These are phyloP conservation scores for Cotesia vestalis DNA, from an alignment of 1,140 invertebrate species.

Conservation along the genomic window DNA sequence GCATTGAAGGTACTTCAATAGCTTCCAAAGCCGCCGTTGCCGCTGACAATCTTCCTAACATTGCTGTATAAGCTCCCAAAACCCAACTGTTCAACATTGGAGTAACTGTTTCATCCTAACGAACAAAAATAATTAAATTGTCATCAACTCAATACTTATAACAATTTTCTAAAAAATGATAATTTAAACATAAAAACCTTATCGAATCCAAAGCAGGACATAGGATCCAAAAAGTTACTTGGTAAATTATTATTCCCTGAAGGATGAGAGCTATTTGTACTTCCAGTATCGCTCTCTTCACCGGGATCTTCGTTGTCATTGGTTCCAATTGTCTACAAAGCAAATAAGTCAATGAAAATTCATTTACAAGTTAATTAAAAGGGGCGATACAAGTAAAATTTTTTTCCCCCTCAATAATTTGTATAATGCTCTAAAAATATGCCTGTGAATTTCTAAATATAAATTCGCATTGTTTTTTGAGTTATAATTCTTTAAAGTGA, in stretches of 20 bases:
- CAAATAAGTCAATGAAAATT: neutral
- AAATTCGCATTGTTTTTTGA: too few relatives aligned
- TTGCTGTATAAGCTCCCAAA: constrained; percentile 61
- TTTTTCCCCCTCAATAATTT: too few relatives aligned
- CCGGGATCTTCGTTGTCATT: constrained; percentile 57
- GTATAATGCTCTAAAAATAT: too few relatives aligned
- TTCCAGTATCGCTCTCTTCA: constrained; percentile 58
- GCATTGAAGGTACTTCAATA: constrained; percentile 56
- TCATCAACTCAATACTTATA: neutral
- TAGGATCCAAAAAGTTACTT: constrained; percentile 52
- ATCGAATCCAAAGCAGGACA: constrained; percentile 57
- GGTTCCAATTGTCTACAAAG: constrained; percentile 40
- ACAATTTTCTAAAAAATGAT: neutral
- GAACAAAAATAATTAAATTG: constrained; percentile 8
- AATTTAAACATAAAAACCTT: constrained; percentile 48
- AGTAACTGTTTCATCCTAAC: constrained; percentile 55
- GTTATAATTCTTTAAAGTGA: too few relatives aligned
- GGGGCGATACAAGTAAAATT: too few relatives aligned
- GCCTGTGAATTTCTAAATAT: too few relatives aligned
- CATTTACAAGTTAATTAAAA: constrained; percentile 14
- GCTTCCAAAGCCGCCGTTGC: constrained; percentile 60
- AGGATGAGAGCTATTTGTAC: constrained; percentile 56
- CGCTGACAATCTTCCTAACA: constrained; percentile 62
- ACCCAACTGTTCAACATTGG: constrained; percentile 62
- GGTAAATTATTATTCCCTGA: constrained; percentile 58